phyloP scores from a whole-genome alignment of 1,140 invertebrate genomes.

The Caenorhabditis latens region DNA sequence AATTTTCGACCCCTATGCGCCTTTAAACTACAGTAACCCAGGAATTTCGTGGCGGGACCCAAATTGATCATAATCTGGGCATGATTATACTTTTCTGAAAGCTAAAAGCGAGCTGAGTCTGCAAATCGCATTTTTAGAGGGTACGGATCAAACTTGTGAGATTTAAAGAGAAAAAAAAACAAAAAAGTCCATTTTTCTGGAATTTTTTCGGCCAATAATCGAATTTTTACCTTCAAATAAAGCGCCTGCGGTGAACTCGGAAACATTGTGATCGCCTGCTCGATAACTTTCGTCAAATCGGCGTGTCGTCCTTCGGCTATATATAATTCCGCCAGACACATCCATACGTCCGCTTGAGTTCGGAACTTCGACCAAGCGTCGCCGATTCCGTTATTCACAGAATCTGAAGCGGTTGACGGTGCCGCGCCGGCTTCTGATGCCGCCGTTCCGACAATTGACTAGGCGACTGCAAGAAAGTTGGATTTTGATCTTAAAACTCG shows the following conservation, averaged over 20 bases:
- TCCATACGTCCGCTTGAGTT: slow-evolving; percentile 75
- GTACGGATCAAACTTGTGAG: background rate
- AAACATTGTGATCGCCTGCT: slow-evolving; percentile 74
- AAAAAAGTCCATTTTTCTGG: background rate
- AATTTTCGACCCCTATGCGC: too few relatives aligned
- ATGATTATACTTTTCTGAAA: too few relatives aligned
- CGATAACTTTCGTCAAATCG: slow-evolving; percentile 74
- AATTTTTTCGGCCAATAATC: background rate
- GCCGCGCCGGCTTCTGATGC: slow-evolving; percentile 44
- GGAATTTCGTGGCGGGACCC: background rate
- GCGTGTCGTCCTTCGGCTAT: slow-evolving; percentile 69
- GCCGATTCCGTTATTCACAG: slow-evolving; percentile 8
- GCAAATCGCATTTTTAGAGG: too few relatives aligned
- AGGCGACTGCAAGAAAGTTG: too few relatives aligned
- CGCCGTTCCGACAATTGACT: slow-evolving; percentile 15
- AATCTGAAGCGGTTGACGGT: slow-evolving; percentile 47
- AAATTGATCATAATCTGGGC: too few relatives aligned
- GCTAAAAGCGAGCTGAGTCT: too few relatives aligned
- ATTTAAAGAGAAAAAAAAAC: background rate
- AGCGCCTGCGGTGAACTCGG: slow-evolving; percentile 76
- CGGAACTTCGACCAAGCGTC: slow-evolving; percentile 57
- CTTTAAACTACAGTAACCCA: background rate
- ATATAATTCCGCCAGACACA: slow-evolving; percentile 76
- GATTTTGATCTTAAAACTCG: too few relatives aligned
- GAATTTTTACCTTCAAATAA: slow-evolving; percentile 73